Base-by-base conservation (phyloP, 2,888 invertebrate genomes). In the Camptogramma bilineatum region DNA sequence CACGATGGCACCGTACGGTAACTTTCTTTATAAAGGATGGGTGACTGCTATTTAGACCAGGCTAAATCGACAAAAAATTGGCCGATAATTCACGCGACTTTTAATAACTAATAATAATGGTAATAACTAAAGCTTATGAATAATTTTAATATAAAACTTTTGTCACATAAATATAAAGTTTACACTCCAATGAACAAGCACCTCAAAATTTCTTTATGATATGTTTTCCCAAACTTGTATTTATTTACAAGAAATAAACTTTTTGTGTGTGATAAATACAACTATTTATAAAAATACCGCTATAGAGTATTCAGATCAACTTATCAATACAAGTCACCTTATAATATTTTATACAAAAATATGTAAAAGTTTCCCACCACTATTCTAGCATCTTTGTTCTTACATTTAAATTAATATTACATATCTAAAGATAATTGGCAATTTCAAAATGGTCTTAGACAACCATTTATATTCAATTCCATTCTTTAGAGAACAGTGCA, bases 1-100 rank as follows among this genome's bases (percentile, higher is more conserved):
- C 42, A 48, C 53, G 53, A 66, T 66, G 66, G 66, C 66, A 66
- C 66, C 58, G 21, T 21, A 9, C 66, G 66, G 66, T 66, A 66
- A 66, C 66, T 66, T 57, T 53, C 19, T 21, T 51, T n/a, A n/a
- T 19, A 21, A 9, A n/a, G 48, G 4, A 48, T 48, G 48, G 21
- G 21, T 48, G 13, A n/a, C 21, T 13, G 21, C 48, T 48, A 48
- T 4, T 13, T 39, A 39, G 13, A 39, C n/a, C 7, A 28, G 10
- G 13, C 34, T 34, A 34, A 10, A 39, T 13, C 2, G 13, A 13
- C 34, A 13, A 13, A 39, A 13, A 39, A 13, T 13, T 39, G 13
- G 13, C 10, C 34, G 2, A 2, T 39, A 9, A 10, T 8, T 39
- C 13, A 39, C 34, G 2, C 9, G 9, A 34, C 10, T 9, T 34